Base-by-base conservation (phyloP, 2,797 vertebrate species). In the Microctenopoma stevenorrisi region DNA sequence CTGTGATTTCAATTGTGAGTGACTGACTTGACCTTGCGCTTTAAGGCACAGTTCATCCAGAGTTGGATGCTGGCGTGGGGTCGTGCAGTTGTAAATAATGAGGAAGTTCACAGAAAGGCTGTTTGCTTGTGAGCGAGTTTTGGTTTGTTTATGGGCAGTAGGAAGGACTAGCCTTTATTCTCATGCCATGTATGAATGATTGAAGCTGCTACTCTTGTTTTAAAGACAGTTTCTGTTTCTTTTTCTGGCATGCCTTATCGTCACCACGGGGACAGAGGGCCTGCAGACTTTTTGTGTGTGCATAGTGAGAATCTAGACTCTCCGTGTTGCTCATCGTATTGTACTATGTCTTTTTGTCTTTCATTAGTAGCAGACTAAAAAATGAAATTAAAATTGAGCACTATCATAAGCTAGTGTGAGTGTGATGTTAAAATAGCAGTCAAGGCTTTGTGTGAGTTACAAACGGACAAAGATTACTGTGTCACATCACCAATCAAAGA, bases 11-110 rank as follows among this genome's bases (percentile, higher is more conserved):
- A 49, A n/a, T 51, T 25, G 11, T 48, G 2, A 33, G 37, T 51
- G 15, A 22, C 35, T 55, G 44, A 57, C 46, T 42, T 64, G 53
- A 60, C 35, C 18, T 59, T 22, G n/a, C 40, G 1, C 42, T 62
- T 71, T 49, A 14, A 57, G 57, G 18, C 62, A 37, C 49, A 71
- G 71, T 69, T 78, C 55, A 47, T 53, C 35, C 64, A 53, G 74
- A 63, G 78, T 55, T 63, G 68, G 68, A 38, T 14, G 52, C 50
- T 44, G 30, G n/a, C 50, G 44, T 13, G 18, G 43, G 72, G 70
- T 81, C 71, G 84, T 58, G 68, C 40, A 26, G 63, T 56, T 78
- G 79, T 82, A 85, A 86, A 84, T 71, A 81, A 75, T 35, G 64
- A 47, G 50, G 48, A 73, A 85, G 61, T 61, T 82, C 77, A 73